Conservation (phyloP, 2,113 vertebrate species). For the Plectropomus leopardus region DNA sequence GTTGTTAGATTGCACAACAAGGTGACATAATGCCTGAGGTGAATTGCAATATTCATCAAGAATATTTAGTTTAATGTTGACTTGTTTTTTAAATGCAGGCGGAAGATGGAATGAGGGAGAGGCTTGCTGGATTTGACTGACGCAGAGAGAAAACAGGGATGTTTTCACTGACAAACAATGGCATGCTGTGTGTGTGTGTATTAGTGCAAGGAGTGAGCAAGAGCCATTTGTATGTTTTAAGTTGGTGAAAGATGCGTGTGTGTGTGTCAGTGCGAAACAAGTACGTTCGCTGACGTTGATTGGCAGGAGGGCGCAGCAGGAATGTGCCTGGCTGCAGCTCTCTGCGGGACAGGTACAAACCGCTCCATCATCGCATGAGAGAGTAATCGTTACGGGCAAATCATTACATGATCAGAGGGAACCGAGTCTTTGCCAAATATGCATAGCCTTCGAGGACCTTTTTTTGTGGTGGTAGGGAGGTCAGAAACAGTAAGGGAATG, state of each 20-base stretch:
- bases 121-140: constrained; percentile 33
- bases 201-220: background rate
- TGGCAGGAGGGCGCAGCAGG: constrained; percentile 69
- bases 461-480: background rate
- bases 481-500: constrained; percentile 9
- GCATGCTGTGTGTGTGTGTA: constrained; percentile 22
- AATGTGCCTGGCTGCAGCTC: constrained; percentile 60
- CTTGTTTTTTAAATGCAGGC: constrained; percentile 5
- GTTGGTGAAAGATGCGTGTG: constrained; percentile 42
- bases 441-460: constrained; percentile 5
- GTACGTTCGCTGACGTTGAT: constrained; percentile 47
- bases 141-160: constrained; percentile 14
- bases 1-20: constrained; percentile 8
- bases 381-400: constrained; percentile 74
- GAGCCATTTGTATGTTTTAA: constrained; percentile 24
- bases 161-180: constrained; percentile 35
- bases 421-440: constrained; percentile 49
- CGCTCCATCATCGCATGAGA: constrained; percentile 60
- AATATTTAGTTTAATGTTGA: background rate
- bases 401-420: constrained; percentile 74
- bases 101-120: constrained; percentile 43
- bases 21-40: constrained; percentile 1
- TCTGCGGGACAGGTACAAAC: constrained; percentile 61
- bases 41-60: background rate
- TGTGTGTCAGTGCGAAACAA: constrained; percentile 14